Conservation (phyloP, 2,888 invertebrate species). For the Pachycephus smyrnensis region DNA sequence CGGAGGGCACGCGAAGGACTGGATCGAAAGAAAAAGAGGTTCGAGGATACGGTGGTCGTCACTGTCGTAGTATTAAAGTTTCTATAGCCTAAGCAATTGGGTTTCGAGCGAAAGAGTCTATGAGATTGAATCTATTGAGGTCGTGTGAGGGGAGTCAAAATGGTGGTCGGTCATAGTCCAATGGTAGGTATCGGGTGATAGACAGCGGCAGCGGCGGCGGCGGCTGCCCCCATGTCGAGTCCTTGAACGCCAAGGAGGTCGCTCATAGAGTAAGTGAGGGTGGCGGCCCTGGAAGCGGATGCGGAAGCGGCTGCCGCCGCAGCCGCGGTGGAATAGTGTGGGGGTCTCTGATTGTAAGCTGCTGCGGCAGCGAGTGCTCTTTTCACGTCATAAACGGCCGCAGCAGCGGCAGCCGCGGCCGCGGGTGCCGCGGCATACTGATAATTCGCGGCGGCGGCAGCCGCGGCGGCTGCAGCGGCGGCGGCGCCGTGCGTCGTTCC, state of each 20-base stretch:
- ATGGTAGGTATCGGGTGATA: constrained; percentile 80
- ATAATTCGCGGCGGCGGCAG: constrained; percentile 50
- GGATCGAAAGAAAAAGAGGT: constrained; percentile 2
- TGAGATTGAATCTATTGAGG: constrained; percentile 49
- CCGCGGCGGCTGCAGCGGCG: constrained; percentile 69
- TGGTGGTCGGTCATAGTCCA: constrained; percentile 75
- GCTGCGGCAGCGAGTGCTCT: constrained; percentile 74
- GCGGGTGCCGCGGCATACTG: constrained; percentile 51
- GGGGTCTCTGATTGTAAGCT: constrained; percentile 70
- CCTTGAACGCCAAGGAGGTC: constrained; percentile 80
- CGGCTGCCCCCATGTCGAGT: constrained; percentile 70
- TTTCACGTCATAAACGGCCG: constrained; percentile 69
- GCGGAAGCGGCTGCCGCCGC: constrained; percentile 59
- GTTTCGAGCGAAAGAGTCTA: too few species aligned
- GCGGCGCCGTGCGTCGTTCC: constrained; percentile 20
- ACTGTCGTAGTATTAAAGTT: not conserved
- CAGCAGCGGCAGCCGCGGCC: constrained; percentile 56
- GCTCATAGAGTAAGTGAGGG: constrained; percentile 77
- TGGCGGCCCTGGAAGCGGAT: constrained; percentile 67
- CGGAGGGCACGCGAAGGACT: constrained; percentile 25
- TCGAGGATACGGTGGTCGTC: constrained; percentile 12
- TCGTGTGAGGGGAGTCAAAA: constrained; percentile 60
- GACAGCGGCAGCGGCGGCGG: constrained; percentile 66
- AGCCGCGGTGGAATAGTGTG: constrained; percentile 64
- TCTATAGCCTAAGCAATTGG: too few species aligned